Percentiles rank a stretch among this genome's conserved stretches.
Evolutionary conservation across 2,888 invertebrate species (phyloP).

Genomic region (Drosophila falleni): DNA sequence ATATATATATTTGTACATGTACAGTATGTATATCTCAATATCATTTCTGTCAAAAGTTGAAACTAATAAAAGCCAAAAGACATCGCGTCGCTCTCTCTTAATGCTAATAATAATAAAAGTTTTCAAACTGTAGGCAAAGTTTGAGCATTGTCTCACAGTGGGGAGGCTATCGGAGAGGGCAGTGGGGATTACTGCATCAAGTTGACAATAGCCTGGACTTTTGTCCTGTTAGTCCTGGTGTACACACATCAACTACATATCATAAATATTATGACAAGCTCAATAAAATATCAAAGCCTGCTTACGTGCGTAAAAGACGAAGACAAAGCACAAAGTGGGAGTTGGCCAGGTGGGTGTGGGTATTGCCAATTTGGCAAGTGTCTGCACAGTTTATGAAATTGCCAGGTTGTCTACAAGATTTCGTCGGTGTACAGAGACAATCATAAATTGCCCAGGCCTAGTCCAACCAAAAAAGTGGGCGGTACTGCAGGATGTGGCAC

Average conservation of each 20-base stretch:
- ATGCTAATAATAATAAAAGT: conserved; percentile 66
- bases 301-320: conserved; percentile 57
- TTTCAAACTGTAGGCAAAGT: conserved; percentile 66
- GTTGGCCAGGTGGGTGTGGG: background rate
- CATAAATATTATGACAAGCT: conserved; percentile 82
- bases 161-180: no score
- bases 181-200: conserved; percentile 23
- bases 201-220: conserved; percentile 31
- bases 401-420: conserved; percentile 75
- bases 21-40: conserved; percentile 65
- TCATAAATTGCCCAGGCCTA: conserved; percentile 76
- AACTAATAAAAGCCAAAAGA: conserved; percentile 76
- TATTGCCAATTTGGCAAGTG: conserved; percentile 75
- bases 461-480: conserved; percentile 15
- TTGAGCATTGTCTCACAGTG: conserved; percentile 74
- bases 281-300: conserved; percentile 79
- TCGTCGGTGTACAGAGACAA: conserved; percentile 51
- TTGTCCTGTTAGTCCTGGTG: conserved; percentile 27
- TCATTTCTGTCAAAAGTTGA: conserved; percentile 82
- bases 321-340: conserved; percentile 33
- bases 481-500: conserved; percentile 43
- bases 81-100: conserved; percentile 46
- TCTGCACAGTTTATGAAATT: conserved; percentile 77
- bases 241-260: conserved; percentile 68
- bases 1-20: conserved; percentile 17